A percentile compares a stretch with the other conserved stretches of the same genome.
phyloP scores from a whole-genome alignment of 2,888 invertebrate genomes.

The Drosophila ezoana region DNA sequence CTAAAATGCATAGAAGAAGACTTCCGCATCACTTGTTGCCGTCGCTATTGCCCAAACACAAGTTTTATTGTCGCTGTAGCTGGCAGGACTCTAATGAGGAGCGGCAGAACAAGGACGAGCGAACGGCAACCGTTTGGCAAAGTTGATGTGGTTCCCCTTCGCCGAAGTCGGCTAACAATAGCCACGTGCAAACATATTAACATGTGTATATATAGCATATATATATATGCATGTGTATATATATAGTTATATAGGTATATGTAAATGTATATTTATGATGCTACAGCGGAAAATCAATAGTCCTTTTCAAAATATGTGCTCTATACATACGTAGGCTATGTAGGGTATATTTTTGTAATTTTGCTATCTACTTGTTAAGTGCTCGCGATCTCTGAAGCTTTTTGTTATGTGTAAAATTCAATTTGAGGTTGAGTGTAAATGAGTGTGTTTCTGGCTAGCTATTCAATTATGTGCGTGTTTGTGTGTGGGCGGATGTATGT shows the following conservation, averaged over 20 bases:
- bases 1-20: conserved; percentile 36
- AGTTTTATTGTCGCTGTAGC: conserved; percentile 43
- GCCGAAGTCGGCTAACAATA: conserved; percentile 37
- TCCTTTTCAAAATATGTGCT: conserved; percentile 47
- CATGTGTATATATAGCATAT: background rate
- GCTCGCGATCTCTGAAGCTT: conserved; percentile 41
- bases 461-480: conserved; percentile 22
- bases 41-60: conserved; percentile 27
- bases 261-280: conserved; percentile 15
- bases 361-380: conserved; percentile 51
- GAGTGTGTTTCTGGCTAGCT: conserved; percentile 25
- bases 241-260: background rate
- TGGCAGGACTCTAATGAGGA: conserved; percentile 52
- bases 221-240: background rate
- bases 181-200: conserved; percentile 9
- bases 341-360: conserved; percentile 33
- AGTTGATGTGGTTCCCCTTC: conserved; percentile 26
- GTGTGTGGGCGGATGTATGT: conserved; percentile 21
- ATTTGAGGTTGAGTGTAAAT: conserved; percentile 60
- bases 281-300: conserved; percentile 63
- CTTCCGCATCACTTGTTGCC: conserved; percentile 49
- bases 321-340: conserved; percentile 9
- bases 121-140: conserved; percentile 41
- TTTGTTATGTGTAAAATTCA: conserved; percentile 68
- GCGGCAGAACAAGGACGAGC: conserved; percentile 11